Percentiles rank a stretch among this genome's conserved stretches.
Evolutionary conservation across 37 sponge, comb jelly and placozoan genomes (phyloP).

Genomic region (Beroe forskalii): DNA sequence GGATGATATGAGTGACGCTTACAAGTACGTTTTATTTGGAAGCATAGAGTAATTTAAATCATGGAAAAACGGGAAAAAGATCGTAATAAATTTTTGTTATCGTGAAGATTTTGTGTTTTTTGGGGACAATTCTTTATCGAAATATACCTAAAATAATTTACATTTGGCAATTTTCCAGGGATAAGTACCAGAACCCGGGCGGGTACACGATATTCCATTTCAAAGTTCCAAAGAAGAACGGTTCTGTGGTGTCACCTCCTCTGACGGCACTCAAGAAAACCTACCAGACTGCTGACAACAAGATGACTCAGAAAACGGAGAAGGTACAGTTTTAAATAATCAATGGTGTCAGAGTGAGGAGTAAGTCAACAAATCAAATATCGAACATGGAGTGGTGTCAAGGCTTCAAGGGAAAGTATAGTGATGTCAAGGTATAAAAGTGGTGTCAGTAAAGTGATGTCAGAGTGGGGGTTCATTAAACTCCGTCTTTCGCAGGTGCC

Average conservation of each 20-base stretch:
- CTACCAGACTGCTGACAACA: slow-evolving; percentile 20
- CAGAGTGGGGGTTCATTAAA: no score
- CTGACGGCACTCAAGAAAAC: slow-evolving; percentile 41
- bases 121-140: no score
- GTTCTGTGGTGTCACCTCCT: neutral
- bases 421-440: no score
- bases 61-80: no score
- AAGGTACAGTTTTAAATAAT: slow-evolving; percentile 13
- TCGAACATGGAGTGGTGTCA: neutral
- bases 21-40: neutral
- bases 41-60: no score
- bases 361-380: no score
- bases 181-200: slow-evolving; percentile 28
- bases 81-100: no score
- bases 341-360: neutral
- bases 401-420: neutral
- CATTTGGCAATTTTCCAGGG: no score
- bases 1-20: slow-evolving; percentile 37
- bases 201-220: slow-evolving; percentile 47
- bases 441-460: no score
- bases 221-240: slow-evolving; percentile 41
- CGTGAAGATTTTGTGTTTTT: no score
- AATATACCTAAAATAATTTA: neutral
- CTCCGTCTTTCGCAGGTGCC: neutral
- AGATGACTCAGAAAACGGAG: slow-evolving; percentile 28